Conservation (phyloP, 1,140 invertebrate species). For the Drosophila asahinai region DNA sequence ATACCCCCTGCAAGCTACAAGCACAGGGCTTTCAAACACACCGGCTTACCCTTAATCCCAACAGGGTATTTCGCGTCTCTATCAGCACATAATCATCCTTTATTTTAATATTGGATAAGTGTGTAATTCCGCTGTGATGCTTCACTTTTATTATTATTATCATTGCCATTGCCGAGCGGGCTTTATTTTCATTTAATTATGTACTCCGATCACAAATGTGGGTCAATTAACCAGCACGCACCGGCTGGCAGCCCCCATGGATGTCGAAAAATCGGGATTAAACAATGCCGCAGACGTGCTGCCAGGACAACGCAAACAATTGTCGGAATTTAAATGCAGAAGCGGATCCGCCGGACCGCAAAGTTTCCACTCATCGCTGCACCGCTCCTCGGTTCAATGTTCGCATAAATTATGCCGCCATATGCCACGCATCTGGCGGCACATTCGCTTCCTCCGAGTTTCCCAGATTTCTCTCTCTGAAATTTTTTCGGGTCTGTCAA, state of each 20-base stretch:
- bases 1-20: not conserved
- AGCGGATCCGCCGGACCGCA: slow-evolving; percentile 30
- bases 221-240: slow-evolving; percentile 62
- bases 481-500: slow-evolving; percentile 51
- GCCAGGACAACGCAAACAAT: slow-evolving; percentile 43
- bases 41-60: not conserved
- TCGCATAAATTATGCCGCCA: slow-evolving; percentile 78
- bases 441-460: slow-evolving; percentile 10
- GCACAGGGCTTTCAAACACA: not conserved
- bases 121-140: slow-evolving; percentile 5
- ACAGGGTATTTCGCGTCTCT: slow-evolving; percentile 20
- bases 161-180: slow-evolving; percentile 8
- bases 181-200: slow-evolving; percentile 68
- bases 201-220: slow-evolving; percentile 66
- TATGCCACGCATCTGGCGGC: slow-evolving; percentile 65
- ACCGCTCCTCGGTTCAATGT: slow-evolving; percentile 58
- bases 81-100: not conserved
- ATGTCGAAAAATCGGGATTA: slow-evolving; percentile 43
- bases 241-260: slow-evolving; percentile 8
- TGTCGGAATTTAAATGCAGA: slow-evolving; percentile 59
- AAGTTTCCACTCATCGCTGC: slow-evolving; percentile 45
- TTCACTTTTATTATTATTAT: slow-evolving; percentile 38
- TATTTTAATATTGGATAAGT: slow-evolving; percentile 29
- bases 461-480: slow-evolving; percentile 10
- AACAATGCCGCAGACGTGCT: slow-evolving; percentile 42